phyloP scores from a whole-genome alignment of 92 coral and sea anemone genomes.

The Epizoanthus rinbou region DNA sequence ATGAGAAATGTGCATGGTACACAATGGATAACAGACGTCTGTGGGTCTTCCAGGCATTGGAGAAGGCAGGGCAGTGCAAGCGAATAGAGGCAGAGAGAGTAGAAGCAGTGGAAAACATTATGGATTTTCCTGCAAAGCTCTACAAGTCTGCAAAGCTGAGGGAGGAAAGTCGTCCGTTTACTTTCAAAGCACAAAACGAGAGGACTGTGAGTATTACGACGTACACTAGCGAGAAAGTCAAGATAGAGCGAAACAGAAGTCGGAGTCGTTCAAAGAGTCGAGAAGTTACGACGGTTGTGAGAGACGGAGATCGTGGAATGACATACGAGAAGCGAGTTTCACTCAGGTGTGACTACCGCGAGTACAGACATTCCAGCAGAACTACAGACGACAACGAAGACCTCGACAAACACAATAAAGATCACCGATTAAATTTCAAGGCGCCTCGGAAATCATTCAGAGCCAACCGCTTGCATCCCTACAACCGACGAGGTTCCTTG shows the following conservation, averaged over 20 bases:
- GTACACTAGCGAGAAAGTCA: conserved; percentile 39
- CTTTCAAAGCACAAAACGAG: conserved; percentile 3
- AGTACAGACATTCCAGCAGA: conserved; percentile 3
- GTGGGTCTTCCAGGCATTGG: conserved; percentile 94
- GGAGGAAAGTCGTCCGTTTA: conserved; percentile 50
- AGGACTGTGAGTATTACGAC: conserved; percentile 54
- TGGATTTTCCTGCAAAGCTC: conserved; percentile 75
- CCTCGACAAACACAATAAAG: background rate
- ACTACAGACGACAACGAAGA: background rate
- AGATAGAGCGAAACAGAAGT: conserved; percentile 10
- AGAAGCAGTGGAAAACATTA: conserved; percentile 68
- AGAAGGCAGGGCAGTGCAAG: conserved; percentile 73
- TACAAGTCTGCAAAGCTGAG: conserved; percentile 82
- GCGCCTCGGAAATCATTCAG: conserved; percentile 47
- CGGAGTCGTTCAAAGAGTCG: conserved; percentile 13
- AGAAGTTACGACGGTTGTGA: conserved; percentile 9
- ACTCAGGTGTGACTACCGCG: conserved; percentile 33
- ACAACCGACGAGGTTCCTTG: background rate
- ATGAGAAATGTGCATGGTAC: conserved; percentile 94
- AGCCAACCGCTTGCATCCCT: conserved; percentile 21
- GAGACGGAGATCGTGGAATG: conserved; percentile 19
- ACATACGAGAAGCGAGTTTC: conserved; percentile 31
- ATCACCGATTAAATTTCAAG: conserved; percentile 28
- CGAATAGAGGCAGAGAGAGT: conserved; percentile 81
- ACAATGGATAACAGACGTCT: conserved; percentile 87